Evolutionary conservation across 2,888 invertebrate species (phyloP), one percentile per base, ranked within the genome.

Genomic region (Eilema depressum): DNA sequence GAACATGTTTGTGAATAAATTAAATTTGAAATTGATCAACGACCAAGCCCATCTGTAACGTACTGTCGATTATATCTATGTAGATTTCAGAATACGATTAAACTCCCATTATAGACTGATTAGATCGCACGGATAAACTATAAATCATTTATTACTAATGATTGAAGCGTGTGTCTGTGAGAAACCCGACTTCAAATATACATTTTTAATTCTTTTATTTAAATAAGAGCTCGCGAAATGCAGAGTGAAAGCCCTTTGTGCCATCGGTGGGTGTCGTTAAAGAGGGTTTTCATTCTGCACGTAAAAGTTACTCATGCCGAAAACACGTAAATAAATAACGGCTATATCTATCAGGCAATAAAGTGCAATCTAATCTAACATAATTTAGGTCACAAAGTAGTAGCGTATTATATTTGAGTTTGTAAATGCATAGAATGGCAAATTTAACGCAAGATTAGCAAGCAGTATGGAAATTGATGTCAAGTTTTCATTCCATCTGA

Each of bases 21-120:
- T 66, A 25, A 7, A 66, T 25, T 33, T 33, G 17, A 59, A 25
- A 66, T 71, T 41, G 5, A 61, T 67, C 62, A 30, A 60, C 61
- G 70, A 57, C 62, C 25, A 37, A 47, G 20, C 26, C 60, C 63
- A 61, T 68, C 53, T 70, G 17, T 57, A 61, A 41, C 63, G 62
- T 63, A 33, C 56, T 41, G 59, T 66, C 65, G 74, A 14, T 41
- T 57, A 75, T 75, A 66, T 71, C 71, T 63, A 53, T 72, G 56
- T 73, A 65, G 75, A 76, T 80, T 79, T 57, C n/a, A 59, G 71
- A 73, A 70, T 60, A 66, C 70, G 65, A 65, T 30, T 30, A 72
- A 75, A 78, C 37, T 75, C 65, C 26, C 72, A 82, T 82, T 82
- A 76, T 64, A 23, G 12, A 63, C 30, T 62, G 81, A 81, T 82